Evolutionary conservation across 2,888 invertebrate genomes (phyloP), one percentile per base, ranked within the genome.

Genomic region (Drosophila tripunctata): DNA sequence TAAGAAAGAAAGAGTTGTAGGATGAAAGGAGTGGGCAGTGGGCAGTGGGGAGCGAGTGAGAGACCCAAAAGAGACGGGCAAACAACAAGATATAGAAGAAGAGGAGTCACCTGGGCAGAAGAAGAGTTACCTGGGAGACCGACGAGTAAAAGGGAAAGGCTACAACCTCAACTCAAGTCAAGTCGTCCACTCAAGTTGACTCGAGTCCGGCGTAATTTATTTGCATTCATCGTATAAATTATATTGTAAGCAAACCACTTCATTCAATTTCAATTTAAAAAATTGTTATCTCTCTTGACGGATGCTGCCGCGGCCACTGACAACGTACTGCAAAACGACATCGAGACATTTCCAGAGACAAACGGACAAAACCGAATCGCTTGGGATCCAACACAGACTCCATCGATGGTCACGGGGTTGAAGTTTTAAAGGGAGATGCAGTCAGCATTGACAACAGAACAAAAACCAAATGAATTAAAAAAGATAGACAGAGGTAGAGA

Each of bases 171-270:
- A 52, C 54, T 36, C 52, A 45, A 60, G 45, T 79, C 63, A 66
- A 61, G 55, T 78, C 41, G 56, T 36, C 48, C 47, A 61, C 2
- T 80, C 62, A 66, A 61, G 48, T 78, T 48, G 64, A 68, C 54
- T 55, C 57, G 54, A 71, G 85, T 68, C 67, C 72, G 67, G 82
- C 87, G 89, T 89, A 89, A 88, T 88, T 88, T 89, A 88, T 88
- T 88, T 89, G 89, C 89, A 87, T 89, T 87, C 82, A 80, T 85
- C 82, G 83, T 90, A 90, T 90, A 91, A 90, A 90, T 90, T 91
- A 90, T 91, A 90, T 90, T 90, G 90, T 91, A 90, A 90, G 89
- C 88, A 89, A 90, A 90, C 90, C 90, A 90, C 90, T 90, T 90
- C 90, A 90, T 91, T 90, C 90, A 89, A 89, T 90, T 90, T 90